Base-by-base conservation (phyloP, 2,888 invertebrate species). In the Acrocyrtus sp. region DNA sequence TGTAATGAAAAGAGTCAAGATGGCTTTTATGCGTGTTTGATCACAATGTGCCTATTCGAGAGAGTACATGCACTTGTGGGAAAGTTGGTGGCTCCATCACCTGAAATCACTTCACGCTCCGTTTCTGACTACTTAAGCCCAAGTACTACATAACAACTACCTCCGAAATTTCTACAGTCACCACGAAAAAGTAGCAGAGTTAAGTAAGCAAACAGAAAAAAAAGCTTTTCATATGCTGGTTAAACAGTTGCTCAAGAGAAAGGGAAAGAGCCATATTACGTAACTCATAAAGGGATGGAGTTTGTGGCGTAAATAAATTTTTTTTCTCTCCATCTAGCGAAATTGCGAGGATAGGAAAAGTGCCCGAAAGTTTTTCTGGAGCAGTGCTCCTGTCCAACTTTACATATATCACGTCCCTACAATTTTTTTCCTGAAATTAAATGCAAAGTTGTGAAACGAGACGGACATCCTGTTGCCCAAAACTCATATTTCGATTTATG, bases 71-170 rank as follows among this genome's bases (percentile, higher is more conserved):
- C 26, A 34, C 48, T 50, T 72, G 72, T 72, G 72, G 72, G 72
- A 72, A 65, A 58, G 45, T 60, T 51, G 58, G 58, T 54, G 60
- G 72, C 54, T 72, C 63, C 60, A 63, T 72, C 72, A 65, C 70
- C 70, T 72, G 63, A 72, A 72, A 72, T 72, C 63, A 72, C 65
- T 72, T 72, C 72, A 72, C 47, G 72, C 72, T 65, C 58, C 60
- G 65, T 53, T 60, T 65, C 47, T 53, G n/a, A 19, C 53, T 60
- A 34, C 5, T 12, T 12, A 34, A 34, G 34, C 34, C 63, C 63
- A 57, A 41, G 47, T 26, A 51, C 26, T 24, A 63, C 48, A 26
- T 10, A 24, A 51, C 24, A n/a, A 27, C 24, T 26, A 51, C 27
- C 10, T 15, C 27, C 21, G 4, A 15, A 6, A 43, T 39, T 39